Conservation (phyloP, 1,140 invertebrate species). For the Drosophila quadrilineata region DNA sequence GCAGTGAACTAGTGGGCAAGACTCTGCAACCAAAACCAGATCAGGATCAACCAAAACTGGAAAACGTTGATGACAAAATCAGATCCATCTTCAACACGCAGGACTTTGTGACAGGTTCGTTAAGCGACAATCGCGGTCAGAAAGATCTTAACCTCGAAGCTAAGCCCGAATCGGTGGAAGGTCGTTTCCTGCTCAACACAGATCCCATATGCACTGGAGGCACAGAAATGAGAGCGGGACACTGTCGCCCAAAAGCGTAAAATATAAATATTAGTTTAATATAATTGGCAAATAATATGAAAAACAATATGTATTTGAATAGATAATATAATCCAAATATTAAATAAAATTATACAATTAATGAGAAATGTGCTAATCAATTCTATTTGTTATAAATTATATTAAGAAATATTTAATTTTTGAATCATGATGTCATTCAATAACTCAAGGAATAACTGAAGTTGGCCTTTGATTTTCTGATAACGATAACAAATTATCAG, state of each 20-base stretch:
- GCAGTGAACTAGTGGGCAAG: neutral
- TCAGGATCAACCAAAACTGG: neutral
- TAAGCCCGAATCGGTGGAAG: constrained; percentile 2
- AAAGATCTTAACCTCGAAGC: constrained; percentile 27
- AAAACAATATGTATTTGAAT: no score
- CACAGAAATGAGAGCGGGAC: constrained; percentile 21
- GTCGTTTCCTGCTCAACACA: constrained; percentile 45
- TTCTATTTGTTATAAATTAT: no score
- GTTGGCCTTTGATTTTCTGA: no score
- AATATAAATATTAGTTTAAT: no score
- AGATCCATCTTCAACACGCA: constrained; percentile 45
- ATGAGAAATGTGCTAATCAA: no score
- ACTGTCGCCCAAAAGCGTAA: constrained; percentile 45
- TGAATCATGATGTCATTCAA: no score
- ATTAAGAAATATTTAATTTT: no score
- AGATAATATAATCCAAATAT: no score
- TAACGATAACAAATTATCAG: no score
- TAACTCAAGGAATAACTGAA: no score
- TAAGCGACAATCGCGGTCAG: neutral
- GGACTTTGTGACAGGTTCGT: constrained; percentile 17
- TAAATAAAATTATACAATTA: no score
- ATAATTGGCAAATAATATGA: no score
- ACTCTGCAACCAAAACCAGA: neutral
- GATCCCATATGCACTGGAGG: constrained; percentile 34
- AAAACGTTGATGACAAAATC: constrained; percentile 18